Evolutionary conservation across 2,113 vertebrate genomes (phyloP), one percentile per base, ranked within the genome.

Genomic region (Aldabrachelys gigantea): DNA sequence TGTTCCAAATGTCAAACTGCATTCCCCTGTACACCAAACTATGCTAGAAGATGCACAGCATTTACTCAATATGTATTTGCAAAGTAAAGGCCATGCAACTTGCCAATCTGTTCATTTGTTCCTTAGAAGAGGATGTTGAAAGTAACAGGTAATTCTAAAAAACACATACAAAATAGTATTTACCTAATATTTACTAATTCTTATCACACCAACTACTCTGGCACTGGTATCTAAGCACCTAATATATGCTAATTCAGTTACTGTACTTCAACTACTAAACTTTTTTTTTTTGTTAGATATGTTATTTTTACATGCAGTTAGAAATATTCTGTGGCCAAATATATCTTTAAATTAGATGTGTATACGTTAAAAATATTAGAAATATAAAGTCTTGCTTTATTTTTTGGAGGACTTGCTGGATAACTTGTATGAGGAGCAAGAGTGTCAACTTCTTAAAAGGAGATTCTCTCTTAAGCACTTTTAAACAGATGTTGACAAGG

Each of bases 81-180:
- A 87, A 96, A 92, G 87, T 90, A 94, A 94, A 93, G 54, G 50
- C 75, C 59, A 89, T 69, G 50, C 88, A 91, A 52, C 80, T 96
- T 93, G 87, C 82, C 95, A 92, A 69, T 94, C 93, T 94, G 21
- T 80, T 92, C 86, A 81, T 79, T 83, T 47, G 16, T 50, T 79
- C 88, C 57, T 84, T 84, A 85, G 65, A 92, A 83, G 88, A 78
- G 88, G 11, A 84, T 31, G 72, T n/a, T 87, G 47, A 29, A 75
- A 56, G 80, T 69, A 19, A 69, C 19, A 38, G 17, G 17, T 83
- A 87, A 5, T 90, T 31, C 75, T 65, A 49, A 1, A 87, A 69
- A 92, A 85, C 29, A 10, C 65, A 21, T 81, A 87, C 89, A 88
- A 91, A 54, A 59, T 4, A 35, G 5, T 7, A 17, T 49, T 93